These are phyloP conservation scores for Tetheella fluctuosa DNA, from an alignment of 2,888 invertebrate species.

Conservation along the genomic window DNA sequence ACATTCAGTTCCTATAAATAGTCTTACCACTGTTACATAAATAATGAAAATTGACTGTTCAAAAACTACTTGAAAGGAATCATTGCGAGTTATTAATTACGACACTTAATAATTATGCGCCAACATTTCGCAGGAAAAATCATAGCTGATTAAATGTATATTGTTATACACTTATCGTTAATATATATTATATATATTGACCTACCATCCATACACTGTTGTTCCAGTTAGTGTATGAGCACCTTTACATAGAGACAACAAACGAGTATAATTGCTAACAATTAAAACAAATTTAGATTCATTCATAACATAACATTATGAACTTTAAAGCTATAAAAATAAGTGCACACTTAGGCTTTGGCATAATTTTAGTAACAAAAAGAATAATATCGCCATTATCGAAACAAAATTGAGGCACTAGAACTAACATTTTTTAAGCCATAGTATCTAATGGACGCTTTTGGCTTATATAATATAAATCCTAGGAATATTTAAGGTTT, in stretches of 20 bases:
- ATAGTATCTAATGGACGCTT: slow-evolving; percentile 41
- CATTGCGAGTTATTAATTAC: background rate
- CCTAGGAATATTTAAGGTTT: slow-evolving; percentile 24
- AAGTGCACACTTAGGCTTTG: slow-evolving; percentile 30
- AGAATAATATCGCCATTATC: slow-evolving; percentile 13
- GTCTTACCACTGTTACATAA: slow-evolving; percentile 31
- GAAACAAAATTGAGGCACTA: slow-evolving; percentile 31
- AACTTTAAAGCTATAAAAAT: slow-evolving; percentile 30
- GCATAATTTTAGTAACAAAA: slow-evolving; percentile 27
- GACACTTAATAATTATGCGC: background rate
- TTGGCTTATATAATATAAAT: slow-evolving; percentile 26
- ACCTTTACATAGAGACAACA: background rate
- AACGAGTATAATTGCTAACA: slow-evolving; percentile 22
- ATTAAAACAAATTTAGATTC: slow-evolving; percentile 14
- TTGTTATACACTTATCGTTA: too few relatives aligned
- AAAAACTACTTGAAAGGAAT: background rate
- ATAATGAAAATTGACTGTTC: slow-evolving; percentile 40
- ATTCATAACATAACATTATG: background rate
- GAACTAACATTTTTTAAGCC: slow-evolving; percentile 30
- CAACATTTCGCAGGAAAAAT: background rate
- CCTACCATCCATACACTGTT: background rate
- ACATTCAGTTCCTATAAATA: slow-evolving; percentile 43
- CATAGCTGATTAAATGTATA: too few relatives aligned
- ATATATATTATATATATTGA: too few relatives aligned
- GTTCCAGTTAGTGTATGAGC: background rate